Evolutionary conservation across 2,797 vertebrate species (phyloP).

Genomic region (Clamator glandarius): DNA sequence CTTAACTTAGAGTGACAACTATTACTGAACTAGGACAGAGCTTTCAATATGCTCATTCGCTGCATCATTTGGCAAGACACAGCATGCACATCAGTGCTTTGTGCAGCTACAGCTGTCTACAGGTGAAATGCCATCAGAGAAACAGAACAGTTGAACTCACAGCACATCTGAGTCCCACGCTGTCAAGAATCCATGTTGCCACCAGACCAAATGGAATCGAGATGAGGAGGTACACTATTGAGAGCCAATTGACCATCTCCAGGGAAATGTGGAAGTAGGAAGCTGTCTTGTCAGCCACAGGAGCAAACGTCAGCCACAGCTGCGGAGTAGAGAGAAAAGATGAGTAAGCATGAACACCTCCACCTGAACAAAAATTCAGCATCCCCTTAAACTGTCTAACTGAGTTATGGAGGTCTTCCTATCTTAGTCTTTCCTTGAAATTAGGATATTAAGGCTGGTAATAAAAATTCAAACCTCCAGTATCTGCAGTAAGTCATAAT

Average conservation of each 20-base stretch:
- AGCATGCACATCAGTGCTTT: background rate
- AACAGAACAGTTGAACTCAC: slow-evolving; percentile 74
- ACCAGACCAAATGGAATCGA: slow-evolving; percentile 86
- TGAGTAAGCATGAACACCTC: background rate
- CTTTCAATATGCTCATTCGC: background rate
- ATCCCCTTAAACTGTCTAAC: background rate
- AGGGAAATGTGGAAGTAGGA: slow-evolving; percentile 76
- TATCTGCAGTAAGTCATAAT: background rate
- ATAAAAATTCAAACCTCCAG: background rate
- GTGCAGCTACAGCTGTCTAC: background rate
- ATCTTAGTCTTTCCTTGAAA: background rate
- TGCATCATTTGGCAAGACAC: background rate
- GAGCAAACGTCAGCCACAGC: slow-evolving; percentile 92
- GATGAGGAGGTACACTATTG: slow-evolving; percentile 87
- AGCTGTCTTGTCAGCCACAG: slow-evolving; percentile 85
- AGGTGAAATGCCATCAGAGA: background rate
- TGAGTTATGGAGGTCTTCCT: rapidly evolving
- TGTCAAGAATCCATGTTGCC: slow-evolving; percentile 93
- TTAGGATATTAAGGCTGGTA: background rate
- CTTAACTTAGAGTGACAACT: background rate
- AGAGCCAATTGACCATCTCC: slow-evolving; percentile 88
- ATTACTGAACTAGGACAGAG: background rate
- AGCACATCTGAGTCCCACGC: slow-evolving; percentile 83
- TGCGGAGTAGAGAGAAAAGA: slow-evolving; percentile 63
- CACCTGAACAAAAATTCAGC: background rate